Conservation (phyloP, 2,888 invertebrate species). For the Antheraea yamamai region DNA sequence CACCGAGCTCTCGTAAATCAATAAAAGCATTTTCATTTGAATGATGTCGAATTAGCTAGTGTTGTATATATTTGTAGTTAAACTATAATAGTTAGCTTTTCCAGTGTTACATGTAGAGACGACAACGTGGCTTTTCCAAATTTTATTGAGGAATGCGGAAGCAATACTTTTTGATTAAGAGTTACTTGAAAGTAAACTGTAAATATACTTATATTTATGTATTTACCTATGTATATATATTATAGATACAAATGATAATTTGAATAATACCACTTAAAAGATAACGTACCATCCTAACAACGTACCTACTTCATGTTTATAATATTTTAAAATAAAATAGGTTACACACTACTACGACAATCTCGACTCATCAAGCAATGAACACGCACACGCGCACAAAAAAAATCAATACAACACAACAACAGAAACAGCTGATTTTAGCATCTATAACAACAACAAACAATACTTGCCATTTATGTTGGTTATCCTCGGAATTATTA, state of each 20-base stretch:
- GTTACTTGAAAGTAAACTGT: background rate
- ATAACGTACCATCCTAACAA: background rate
- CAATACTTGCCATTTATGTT: slow-evolving; percentile 73
- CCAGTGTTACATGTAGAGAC: too few species aligned
- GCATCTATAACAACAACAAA: slow-evolving; percentile 47
- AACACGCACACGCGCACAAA: slow-evolving; percentile 42
- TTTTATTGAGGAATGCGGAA: too few species aligned
- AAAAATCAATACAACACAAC: slow-evolving; percentile 63
- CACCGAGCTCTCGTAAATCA: too few species aligned
- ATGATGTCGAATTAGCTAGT: too few species aligned
- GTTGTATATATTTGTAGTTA: too few species aligned
- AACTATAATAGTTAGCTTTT: too few species aligned
- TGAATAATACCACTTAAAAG: background rate
- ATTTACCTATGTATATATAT: too few species aligned
- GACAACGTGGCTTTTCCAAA: too few species aligned
- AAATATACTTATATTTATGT: too few species aligned
- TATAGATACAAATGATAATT: too few species aligned
- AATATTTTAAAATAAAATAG: background rate
- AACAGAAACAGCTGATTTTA: slow-evolving; percentile 51
- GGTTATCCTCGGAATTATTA: slow-evolving; percentile 68
- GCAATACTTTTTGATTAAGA: too few species aligned
- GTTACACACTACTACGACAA: slow-evolving; percentile 7
- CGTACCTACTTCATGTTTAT: background rate
- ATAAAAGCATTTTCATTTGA: too few species aligned
- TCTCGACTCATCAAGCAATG: background rate